Evolutionary conservation across 2,113 vertebrate species (phyloP).

Genomic region (Scomber scombrus): DNA sequence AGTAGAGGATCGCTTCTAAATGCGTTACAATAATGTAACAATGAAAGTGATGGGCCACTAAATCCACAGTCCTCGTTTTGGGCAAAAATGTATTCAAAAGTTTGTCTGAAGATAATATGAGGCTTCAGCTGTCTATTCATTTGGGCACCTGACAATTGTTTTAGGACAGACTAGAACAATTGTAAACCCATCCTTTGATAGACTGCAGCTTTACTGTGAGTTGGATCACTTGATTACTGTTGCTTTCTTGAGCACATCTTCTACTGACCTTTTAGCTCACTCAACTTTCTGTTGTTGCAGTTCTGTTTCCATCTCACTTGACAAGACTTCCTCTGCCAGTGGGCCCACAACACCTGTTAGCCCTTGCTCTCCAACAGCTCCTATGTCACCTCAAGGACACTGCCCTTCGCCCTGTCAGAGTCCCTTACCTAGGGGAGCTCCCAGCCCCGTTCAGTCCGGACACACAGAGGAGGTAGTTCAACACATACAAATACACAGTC

Average conservation of each 20-base stretch:
- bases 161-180: no score
- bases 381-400: slow-evolving; percentile 50
- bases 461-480: slow-evolving; percentile 61
- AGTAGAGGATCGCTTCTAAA: no score
- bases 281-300: slow-evolving; percentile 63
- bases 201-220: neutral
- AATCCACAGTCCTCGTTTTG: no score
- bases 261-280: slow-evolving; percentile 8
- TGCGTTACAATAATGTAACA: no score
- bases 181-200: neutral
- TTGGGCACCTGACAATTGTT: no score
- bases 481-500: neutral
- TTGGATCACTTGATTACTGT: neutral
- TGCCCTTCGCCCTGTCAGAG: slow-evolving; percentile 59
- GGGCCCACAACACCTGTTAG: slow-evolving; percentile 72
- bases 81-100: no score
- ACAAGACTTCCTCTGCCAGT: slow-evolving; percentile 71
- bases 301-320: slow-evolving; percentile 83
- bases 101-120: no score
- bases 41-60: no score
- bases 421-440: slow-evolving; percentile 36
- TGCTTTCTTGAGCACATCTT: neutral
- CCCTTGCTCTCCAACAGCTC: slow-evolving; percentile 51
- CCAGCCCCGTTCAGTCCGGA: slow-evolving; percentile 67
- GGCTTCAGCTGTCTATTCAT: no score